Evolutionary conservation across 2,888 invertebrate species (phyloP), one percentile per base, ranked within the genome.

Genomic region (Tachina lurida): DNA sequence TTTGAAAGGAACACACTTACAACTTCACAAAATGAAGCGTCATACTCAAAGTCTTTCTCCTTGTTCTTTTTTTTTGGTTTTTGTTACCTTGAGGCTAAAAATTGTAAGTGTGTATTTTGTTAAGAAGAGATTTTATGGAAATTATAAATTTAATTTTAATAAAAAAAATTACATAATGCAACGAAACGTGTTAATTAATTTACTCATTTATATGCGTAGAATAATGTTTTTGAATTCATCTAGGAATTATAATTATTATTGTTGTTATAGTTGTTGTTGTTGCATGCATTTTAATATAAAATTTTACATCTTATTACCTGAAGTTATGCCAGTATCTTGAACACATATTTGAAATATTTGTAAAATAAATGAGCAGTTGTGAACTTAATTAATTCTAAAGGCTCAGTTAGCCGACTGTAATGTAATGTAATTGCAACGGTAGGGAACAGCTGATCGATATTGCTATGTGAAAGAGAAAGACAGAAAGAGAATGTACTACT

Each of bases 131-230:
- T 79, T 68, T 84, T 75, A 58, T 82, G 49, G 49, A 74, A 68
- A 58, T 70, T 54, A 65, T 56, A 52, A 62, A 62, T 56, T 52
- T 45, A 43, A 77, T 71, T 58, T 45, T 63, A 73, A 73, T 80
- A 5, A 78, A 68, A 45, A 68, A 54, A n/a, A 41, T 22, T 62
- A 31, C 54, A 45, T 79, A 71, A 84, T 87, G 86, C 87, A 83
- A 52, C 77, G 54, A 83, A 65, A 86, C 77, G 89, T 88, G 88
- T 87, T 90, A 91, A 88, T 87, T 90, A 91, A 91, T 91, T 91
- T 89, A 89, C 90, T 90, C 89, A 91, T 91, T 91, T 91, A 90
- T 91, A 91, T 91, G 91, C 91, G 88, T 80, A 63, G 77, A 90
- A 90, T 90, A 88, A 89, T 88, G 87, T 87, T 87, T 58, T 67